Evolutionary conservation across 1,140 invertebrate species (phyloP), one percentile per base, ranked within the genome.

Genomic region (Drosophila sechellia): DNA sequence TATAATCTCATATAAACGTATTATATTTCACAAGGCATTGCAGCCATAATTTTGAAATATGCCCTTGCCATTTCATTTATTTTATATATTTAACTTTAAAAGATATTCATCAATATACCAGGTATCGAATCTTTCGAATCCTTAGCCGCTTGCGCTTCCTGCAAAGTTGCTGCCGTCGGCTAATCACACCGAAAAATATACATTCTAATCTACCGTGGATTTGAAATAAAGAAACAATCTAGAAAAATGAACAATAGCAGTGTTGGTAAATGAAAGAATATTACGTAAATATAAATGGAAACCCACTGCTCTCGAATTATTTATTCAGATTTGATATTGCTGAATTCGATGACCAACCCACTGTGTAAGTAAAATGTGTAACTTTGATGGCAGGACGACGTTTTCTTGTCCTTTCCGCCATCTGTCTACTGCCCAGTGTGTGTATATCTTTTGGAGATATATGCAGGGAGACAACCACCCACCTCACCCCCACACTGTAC

Each of bases 371-470:
- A 35, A 3, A 35, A 17, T 35, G 8, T 8, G n/a, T 8, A 8
- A 12, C 5, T 17, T 12, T n/a, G 4, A 35, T 50, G 49, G 15
- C 49, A 49, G 27, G 22, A 58, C 43, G 56, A 64, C 31, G 5
- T 45, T 61, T 64, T 46, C 61, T 64, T 64, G 40, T 60, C 48
- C 58, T 52, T 40, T 20, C n/a, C 46, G 34, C 6, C 20, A 13
- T 40, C 39, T 42, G 39, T 46, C 59, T 70, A 53, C 46, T 43
- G 35, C 20, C 6, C 48, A 49, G 49, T 22, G 22, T 27, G 48
- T 34, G 27, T 50, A n/a, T 34, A 22, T 49, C n/a, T 13, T 17
- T 1, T 5, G n/a, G 13, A 49, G 48, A 49, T 31, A 49, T 22
- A 48, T 48, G 45, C 45, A 27, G 22, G 45, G 25, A 3, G 46